Evolutionary conservation across 2,113 vertebrate species (phyloP).

Genomic region (Corythaeola cristata): DNA sequence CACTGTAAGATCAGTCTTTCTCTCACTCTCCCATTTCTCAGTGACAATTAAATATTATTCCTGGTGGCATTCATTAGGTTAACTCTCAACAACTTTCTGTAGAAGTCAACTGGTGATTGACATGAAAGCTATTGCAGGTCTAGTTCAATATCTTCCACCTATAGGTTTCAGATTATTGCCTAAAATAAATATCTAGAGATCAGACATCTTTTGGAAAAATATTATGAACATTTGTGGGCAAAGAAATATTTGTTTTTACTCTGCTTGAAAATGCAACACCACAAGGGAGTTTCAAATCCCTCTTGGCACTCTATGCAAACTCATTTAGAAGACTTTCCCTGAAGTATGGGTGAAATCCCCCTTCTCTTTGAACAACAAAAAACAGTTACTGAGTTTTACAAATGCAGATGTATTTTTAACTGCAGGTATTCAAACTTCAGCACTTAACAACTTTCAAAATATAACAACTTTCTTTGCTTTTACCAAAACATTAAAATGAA

Average conservation of each 20-base stretch:
- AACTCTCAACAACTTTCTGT: background rate
- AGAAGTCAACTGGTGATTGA: background rate
- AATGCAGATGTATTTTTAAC: background rate
- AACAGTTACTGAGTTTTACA: background rate
- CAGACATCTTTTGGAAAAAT: background rate
- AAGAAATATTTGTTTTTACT: background rate
- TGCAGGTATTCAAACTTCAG: background rate
- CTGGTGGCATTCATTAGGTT: background rate
- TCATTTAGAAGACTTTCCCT: background rate
- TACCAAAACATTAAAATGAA: background rate
- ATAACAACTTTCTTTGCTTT: background rate
- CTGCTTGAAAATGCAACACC: background rate
- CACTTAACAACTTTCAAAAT: background rate
- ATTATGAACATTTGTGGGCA: background rate
- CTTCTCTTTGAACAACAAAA: background rate
- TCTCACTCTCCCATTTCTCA: background rate
- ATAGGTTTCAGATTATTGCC: background rate
- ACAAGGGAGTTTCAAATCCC: background rate
- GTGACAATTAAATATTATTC: background rate
- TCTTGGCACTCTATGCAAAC: background rate
- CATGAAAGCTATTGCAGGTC: background rate
- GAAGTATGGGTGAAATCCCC: background rate
- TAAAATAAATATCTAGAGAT: background rate
- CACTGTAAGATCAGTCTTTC: background rate
- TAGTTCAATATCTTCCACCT: background rate